These are phyloP conservation scores for Octodon degus DNA, from an alignment of 2,113 vertebrate species.

Conservation along the genomic window DNA sequence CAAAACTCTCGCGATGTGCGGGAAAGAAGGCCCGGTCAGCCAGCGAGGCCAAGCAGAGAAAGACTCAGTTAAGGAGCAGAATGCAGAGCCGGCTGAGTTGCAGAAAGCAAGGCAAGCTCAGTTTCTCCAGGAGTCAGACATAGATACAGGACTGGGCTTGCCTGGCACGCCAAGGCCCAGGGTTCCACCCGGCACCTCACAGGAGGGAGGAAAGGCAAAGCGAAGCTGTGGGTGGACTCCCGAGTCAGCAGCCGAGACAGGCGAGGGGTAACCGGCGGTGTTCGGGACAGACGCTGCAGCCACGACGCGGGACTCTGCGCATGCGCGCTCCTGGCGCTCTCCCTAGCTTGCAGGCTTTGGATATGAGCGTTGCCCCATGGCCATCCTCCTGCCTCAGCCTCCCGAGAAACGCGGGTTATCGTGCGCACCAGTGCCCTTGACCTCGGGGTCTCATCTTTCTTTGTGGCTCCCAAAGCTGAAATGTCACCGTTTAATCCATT, in stretches of 20 bases:
- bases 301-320: background rate
- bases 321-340: background rate
- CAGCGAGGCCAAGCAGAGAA: background rate
- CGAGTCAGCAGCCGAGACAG: background rate
- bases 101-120: background rate
- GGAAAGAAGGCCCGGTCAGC: background rate
- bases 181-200: background rate
- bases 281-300: too few relatives aligned
- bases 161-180: background rate
- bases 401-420: background rate
- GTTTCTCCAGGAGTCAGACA: background rate
- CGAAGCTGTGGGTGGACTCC: fast-evolving
- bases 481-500: background rate
- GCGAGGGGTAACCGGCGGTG: background rate
- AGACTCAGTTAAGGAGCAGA: background rate
- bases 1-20: background rate
- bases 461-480: background rate
- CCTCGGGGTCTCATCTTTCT: background rate
- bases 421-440: background rate
- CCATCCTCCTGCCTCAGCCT: background rate
- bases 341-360: background rate
- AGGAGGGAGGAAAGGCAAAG: background rate
- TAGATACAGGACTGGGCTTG: too few relatives aligned
- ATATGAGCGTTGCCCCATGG: too few relatives aligned
- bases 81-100: background rate